phyloP scores from a whole-genome alignment of 2,797 vertebrate species.

The Chaetophractus vellerosus region DNA sequence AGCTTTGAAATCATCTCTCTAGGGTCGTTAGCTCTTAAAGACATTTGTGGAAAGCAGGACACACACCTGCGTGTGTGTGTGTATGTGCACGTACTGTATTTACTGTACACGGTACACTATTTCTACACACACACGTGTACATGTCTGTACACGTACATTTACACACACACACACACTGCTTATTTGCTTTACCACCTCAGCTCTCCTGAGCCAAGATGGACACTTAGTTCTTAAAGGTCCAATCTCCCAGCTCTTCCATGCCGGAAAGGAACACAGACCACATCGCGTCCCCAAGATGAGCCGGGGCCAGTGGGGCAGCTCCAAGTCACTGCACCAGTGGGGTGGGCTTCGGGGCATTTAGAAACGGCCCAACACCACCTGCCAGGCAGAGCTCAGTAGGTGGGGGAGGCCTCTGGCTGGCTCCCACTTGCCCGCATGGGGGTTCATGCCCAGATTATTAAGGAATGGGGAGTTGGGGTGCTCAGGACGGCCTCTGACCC shows the following conservation, averaged over 20 bases:
- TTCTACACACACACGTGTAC: not conserved
- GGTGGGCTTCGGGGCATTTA: not conserved
- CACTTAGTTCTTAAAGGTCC: not conserved
- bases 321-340: not conserved
- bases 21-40: not conserved
- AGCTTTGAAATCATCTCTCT: not conserved
- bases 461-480: not conserved
- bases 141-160: too few relatives aligned
- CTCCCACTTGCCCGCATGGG: not conserved
- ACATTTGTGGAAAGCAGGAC: not conserved
- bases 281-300: rapidly evolving
- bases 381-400: too few relatives aligned
- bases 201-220: not conserved
- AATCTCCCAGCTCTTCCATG: not conserved
- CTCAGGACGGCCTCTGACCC: too few relatives aligned
- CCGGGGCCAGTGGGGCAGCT: not conserved
- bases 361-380: not conserved
- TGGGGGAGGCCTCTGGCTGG: rapidly evolving
- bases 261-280: not conserved
- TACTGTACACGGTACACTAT: not conserved
- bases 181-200: not conserved
- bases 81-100: not conserved
- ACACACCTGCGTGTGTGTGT: not conserved
- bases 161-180: not conserved
- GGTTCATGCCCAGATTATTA: not conserved